phyloP scores from a whole-genome alignment of 1,140 invertebrate species.

The Apolygus lucorum region DNA sequence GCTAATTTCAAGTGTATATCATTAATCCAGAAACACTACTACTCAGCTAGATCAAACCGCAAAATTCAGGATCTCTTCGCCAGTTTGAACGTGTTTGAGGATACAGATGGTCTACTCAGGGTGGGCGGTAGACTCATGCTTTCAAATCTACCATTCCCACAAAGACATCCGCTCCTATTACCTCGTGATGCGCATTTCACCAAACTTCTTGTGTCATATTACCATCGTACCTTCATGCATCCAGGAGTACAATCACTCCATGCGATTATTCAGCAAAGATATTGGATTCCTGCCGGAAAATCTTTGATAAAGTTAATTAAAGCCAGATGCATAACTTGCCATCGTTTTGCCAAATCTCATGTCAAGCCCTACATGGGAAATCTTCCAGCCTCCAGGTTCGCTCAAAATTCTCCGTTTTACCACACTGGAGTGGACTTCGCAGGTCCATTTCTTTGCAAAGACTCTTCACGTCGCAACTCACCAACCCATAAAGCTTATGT shows the following conservation, averaged over 20 bases:
- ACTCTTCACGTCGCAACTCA: conserved; percentile 19
- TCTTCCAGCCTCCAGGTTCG: conserved; percentile 6
- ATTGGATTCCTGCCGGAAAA: conserved; percentile 31
- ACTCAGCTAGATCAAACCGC: background rate
- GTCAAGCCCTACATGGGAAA: background rate
- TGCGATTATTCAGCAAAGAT: conserved; percentile 32
- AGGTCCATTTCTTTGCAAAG: conserved; percentile 36
- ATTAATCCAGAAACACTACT: background rate
- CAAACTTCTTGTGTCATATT: conserved; percentile 31
- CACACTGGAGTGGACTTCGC: conserved; percentile 38
- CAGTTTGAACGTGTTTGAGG: conserved; percentile 39
- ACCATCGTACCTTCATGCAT: conserved; percentile 35
- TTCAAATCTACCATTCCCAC: conserved; percentile 33
- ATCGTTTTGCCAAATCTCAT: background rate
- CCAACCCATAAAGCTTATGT: conserved; percentile 33
- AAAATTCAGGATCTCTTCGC: conserved; percentile 26
- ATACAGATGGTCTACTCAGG: conserved; percentile 37
- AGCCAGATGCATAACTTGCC: background rate
- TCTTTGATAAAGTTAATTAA: background rate
- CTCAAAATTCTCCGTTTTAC: conserved; percentile 34
- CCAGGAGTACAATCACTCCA: conserved; percentile 36
- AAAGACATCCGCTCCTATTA: conserved; percentile 40
- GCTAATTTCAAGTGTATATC: conserved; percentile 1
- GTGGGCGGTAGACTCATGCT: conserved; percentile 37
- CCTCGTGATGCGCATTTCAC: conserved; percentile 31